Percentiles rank a stretch among this genome's conserved stretches.
Conservation (phyloP, 2,113 vertebrate species). For the Prinia subflava region DNA sequence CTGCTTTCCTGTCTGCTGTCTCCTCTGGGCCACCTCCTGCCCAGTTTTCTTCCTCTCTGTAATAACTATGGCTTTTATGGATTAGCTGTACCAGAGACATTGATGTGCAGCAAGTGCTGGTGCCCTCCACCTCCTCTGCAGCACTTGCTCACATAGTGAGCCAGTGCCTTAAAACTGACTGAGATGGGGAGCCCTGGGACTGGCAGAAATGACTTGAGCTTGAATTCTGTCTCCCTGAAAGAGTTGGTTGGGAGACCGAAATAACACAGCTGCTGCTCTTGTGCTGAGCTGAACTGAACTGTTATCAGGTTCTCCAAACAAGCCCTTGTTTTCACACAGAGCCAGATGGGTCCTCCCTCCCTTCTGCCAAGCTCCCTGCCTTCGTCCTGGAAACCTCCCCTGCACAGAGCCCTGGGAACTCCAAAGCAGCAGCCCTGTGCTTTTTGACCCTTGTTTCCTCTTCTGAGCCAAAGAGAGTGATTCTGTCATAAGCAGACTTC, state of each 20-base stretch:
- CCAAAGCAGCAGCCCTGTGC: neutral
- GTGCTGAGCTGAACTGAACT: neutral
- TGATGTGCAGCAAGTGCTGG: rapidly evolving
- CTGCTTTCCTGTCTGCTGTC: neutral
- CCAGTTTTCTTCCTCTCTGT: neutral
- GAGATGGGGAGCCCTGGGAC: neutral
- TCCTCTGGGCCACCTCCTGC: neutral
- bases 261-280: neutral
- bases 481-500: neutral
- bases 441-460: neutral
- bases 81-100: neutral
- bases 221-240: neutral
- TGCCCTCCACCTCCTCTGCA: neutral
- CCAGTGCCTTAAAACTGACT: neutral
- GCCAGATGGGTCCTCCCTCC: neutral
- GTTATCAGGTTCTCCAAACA: neutral
- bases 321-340: neutral
- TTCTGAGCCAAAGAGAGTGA: neutral
- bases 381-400: neutral
- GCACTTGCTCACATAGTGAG: neutral
- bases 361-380: neutral
- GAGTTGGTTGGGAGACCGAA: neutral
- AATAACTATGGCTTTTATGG: neutral
- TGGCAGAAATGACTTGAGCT: neutral
- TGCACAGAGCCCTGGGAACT: neutral